These are phyloP conservation scores for Heliconius ethilla DNA, from an alignment of 2,888 invertebrate genomes.

Conservation along the genomic window DNA sequence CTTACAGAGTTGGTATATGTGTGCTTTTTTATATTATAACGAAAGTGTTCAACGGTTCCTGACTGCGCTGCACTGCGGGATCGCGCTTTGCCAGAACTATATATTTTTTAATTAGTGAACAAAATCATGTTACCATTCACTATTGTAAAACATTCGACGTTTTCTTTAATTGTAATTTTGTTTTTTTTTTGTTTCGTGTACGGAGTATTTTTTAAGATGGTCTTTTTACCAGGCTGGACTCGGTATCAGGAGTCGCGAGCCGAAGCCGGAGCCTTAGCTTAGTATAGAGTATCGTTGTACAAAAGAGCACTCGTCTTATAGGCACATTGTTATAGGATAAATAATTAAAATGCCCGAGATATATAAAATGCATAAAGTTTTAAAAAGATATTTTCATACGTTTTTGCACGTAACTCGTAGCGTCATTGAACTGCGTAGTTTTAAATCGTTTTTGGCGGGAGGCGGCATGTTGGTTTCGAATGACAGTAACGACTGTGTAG, in stretches of 20 bases:
- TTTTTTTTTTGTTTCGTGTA: constrained; percentile 55
- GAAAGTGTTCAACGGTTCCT: constrained; percentile 43
- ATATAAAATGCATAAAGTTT: constrained; percentile 77
- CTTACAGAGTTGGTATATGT: constrained; percentile 46
- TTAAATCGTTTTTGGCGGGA: constrained; percentile 61
- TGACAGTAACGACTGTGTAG: not conserved
- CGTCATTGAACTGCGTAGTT: constrained; percentile 59
- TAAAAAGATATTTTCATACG: constrained; percentile 79
- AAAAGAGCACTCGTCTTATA: constrained; percentile 75
- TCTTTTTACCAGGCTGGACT: constrained; percentile 50
- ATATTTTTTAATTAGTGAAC: constrained; percentile 65
- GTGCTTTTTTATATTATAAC: constrained; percentile 45
- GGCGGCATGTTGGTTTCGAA: constrained; percentile 41
- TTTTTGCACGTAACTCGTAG: constrained; percentile 78
- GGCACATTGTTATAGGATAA: constrained; percentile 78
- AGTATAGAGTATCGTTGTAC: constrained; percentile 77
- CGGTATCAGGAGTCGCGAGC: constrained; percentile 48
- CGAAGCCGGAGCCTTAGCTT: constrained; percentile 58
- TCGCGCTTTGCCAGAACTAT: constrained; percentile 27
- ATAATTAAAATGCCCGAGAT: constrained; percentile 62
- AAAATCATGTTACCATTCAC: constrained; percentile 79
- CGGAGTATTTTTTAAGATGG: constrained; percentile 57
- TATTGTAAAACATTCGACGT: constrained; percentile 68
- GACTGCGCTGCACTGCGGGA: constrained; percentile 23
- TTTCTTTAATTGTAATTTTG: constrained; percentile 70